These are phyloP conservation scores for Oeneis ivallda DNA, from an alignment of 2,888 invertebrate genomes.

Conservation along the genomic window DNA sequence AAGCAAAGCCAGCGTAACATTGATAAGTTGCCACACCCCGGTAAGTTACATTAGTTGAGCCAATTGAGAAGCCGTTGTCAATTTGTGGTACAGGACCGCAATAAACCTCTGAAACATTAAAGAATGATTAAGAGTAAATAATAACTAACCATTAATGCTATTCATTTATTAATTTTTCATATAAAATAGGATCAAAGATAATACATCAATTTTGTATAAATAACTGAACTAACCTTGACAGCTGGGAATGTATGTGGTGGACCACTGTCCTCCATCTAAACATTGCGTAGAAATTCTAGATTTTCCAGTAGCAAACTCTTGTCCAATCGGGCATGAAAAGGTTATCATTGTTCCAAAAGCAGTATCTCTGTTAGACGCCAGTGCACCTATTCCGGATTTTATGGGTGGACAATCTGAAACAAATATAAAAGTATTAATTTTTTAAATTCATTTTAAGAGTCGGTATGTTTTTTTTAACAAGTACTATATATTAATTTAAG, in stretches of 20 bases:
- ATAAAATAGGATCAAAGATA: slow-evolving; percentile 22
- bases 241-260: slow-evolving; percentile 93
- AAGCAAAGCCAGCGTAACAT: slow-evolving; percentile 97
- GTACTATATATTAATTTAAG: too few species aligned
- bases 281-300: slow-evolving; percentile 92
- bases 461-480: not conserved
- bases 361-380: slow-evolving; percentile 95
- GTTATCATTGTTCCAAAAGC: slow-evolving; percentile 94
- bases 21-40: slow-evolving; percentile 96
- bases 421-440: not conserved
- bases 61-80: slow-evolving; percentile 97
- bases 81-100: slow-evolving; percentile 99
- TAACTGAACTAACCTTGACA: slow-evolving; percentile 87
- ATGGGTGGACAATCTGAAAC: slow-evolving; percentile 91
- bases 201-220: not conserved
- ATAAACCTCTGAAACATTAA: slow-evolving; percentile 87
- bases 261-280: slow-evolving; percentile 95
- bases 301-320: slow-evolving; percentile 96
- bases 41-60: slow-evolving; percentile 97
- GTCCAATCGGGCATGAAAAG: slow-evolving; percentile 95
- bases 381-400: slow-evolving; percentile 91
- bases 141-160: too few species aligned
- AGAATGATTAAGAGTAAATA: not conserved
- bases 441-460: not conserved
- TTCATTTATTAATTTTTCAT: not conserved